Conservation (phyloP, 2,888 invertebrate species). For the Tetropium fuscum region DNA sequence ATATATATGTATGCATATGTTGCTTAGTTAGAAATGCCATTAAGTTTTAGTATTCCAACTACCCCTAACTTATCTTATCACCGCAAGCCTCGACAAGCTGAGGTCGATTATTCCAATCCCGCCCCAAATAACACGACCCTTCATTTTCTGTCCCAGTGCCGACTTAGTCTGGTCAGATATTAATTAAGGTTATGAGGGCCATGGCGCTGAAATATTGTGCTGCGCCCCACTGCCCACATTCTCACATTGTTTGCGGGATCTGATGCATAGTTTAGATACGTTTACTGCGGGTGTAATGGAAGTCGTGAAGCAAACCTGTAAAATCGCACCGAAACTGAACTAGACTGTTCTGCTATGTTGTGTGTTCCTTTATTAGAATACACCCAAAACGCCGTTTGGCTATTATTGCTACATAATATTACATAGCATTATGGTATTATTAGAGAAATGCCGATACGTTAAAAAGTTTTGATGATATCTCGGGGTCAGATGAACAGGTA, state of each 20-base stretch:
- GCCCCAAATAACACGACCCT: conserved; percentile 16
- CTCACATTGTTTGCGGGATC: background rate
- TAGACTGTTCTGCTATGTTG: too few relatives aligned
- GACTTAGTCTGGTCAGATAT: conserved; percentile 8
- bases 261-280: conserved; percentile 5
- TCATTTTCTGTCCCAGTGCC: conserved; percentile 9
- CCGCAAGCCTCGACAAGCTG: conserved; percentile 16
- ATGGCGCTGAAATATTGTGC: conserved; percentile 10
- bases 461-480: too few relatives aligned
- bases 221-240: background rate
- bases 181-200: conserved; percentile 19
- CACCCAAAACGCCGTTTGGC: too few relatives aligned
- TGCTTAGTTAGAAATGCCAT: conserved; percentile 9
- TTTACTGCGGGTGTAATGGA: too few relatives aligned
- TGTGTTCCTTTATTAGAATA: too few relatives aligned
- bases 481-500: too few relatives aligned
- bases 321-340: too few relatives aligned
- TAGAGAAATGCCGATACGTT: too few relatives aligned
- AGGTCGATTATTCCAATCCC: conserved; percentile 20
- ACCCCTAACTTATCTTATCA: conserved; percentile 20
- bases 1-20: background rate
- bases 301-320: too few relatives aligned
- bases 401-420: too few relatives aligned
- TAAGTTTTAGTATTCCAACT: conserved; percentile 8
- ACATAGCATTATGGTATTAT: too few relatives aligned